Conservation (phyloP, 2,797 vertebrate species). For the Ctenopoma multispine region DNA sequence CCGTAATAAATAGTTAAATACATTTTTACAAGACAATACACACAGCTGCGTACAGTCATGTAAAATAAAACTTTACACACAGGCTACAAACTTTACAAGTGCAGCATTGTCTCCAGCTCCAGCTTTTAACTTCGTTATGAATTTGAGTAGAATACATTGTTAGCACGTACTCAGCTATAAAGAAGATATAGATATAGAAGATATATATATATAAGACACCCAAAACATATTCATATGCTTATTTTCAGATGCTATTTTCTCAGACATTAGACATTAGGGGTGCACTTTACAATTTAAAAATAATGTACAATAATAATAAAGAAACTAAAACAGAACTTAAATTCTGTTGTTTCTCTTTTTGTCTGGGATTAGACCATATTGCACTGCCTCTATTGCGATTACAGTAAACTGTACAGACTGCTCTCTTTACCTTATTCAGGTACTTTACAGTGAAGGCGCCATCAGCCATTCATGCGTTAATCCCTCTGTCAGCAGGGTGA, state of each 20-base stretch:
- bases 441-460: conserved; percentile 47
- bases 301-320: too few species aligned
- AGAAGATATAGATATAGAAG: too few species aligned
- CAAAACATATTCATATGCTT: background rate
- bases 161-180: background rate
- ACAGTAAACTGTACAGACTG: conserved; percentile 49
- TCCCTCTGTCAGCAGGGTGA: conserved; percentile 18
- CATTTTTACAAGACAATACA: background rate
- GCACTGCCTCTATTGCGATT: conserved; percentile 64
- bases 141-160: background rate
- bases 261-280: too few species aligned
- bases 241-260: background rate
- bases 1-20: background rate
- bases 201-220: too few species aligned
- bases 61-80: background rate
- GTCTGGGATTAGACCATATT: conserved; percentile 9
- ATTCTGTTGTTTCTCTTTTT: background rate
- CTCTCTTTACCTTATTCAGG: conserved; percentile 61
- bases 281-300: background rate
- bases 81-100: conserved; percentile 10
- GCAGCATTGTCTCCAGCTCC: background rate
- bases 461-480: conserved; percentile 25
- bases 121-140: background rate
- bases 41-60: background rate
- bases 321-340: background rate